Percentiles rank a stretch among this genome's conserved stretches.
Conservation (phyloP, 2,888 invertebrate species). For the Coenonympha arcania region DNA sequence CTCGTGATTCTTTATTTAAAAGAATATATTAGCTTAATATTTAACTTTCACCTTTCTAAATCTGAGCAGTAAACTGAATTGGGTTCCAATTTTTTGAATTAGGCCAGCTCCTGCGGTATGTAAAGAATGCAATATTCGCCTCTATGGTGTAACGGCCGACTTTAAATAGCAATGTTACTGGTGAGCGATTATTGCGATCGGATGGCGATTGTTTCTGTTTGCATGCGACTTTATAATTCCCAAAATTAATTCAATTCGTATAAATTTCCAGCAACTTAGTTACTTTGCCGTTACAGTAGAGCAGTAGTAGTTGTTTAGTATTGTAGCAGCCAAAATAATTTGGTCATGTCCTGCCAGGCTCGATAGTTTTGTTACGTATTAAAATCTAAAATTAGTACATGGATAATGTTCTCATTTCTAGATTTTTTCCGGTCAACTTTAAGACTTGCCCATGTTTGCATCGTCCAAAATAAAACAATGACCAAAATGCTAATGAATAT, state of each 20-base stretch:
- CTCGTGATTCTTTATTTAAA: too few relatives aligned
- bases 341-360: too few relatives aligned
- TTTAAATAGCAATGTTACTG: conserved; percentile 60
- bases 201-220: conserved; percentile 42
- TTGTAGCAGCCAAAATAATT: too few relatives aligned
- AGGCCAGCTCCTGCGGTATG: conserved; percentile 42
- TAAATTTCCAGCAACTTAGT: not conserved
- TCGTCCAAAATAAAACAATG: conserved; percentile 1
- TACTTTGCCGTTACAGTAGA: not conserved
- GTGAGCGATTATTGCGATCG: conserved; percentile 58
- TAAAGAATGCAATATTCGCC: conserved; percentile 66
- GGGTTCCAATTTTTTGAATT: conserved; percentile 26
- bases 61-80: too few relatives aligned
- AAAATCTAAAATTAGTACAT: too few relatives aligned
- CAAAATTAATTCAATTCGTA: not conserved
- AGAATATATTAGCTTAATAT: too few relatives aligned
- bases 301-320: too few relatives aligned
- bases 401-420: not conserved
- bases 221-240: conserved; percentile 6
- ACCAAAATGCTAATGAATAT: not conserved
- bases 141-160: conserved; percentile 62
- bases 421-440: not conserved
- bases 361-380: too few relatives aligned
- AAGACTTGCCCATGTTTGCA: too few relatives aligned
- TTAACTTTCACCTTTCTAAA: too few relatives aligned